Base-by-base conservation (phyloP, 2,797 vertebrate genomes). In the Coreius guichenoti region DNA sequence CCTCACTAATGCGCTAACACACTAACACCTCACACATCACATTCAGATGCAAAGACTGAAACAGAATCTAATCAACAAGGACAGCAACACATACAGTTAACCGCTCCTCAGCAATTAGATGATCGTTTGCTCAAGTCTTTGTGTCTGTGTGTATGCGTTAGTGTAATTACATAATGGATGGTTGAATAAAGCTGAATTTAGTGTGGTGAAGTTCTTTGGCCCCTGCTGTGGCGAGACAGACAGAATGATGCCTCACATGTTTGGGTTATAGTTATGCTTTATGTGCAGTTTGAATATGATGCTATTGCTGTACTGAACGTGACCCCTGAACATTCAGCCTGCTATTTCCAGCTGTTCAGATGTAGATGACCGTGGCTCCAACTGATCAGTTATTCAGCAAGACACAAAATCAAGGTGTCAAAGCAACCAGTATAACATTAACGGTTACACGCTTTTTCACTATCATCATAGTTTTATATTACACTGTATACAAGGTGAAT, bases 91-190 rank as follows among this genome's bases (percentile, higher is more conserved):
- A 67, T 51, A 87, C 68, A 81, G 87, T 89, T 89, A 89, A 91
- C 88, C 83, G 82, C 88, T 86, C 80, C 68, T 84, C 83, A 63
- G 83, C 89, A 91, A 91, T 91, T 91, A 90, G 87, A 87, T 87
- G 82, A 87, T 89, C 85, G 84, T 90, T 89, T 86, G 77, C 84
- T 77, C 74, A 31, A 87, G 78, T 82, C 56, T 87, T 63, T 89
- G 82, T 83, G 75, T 84, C 56, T 72, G 72, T 58, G 81, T 85
- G 63, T 86, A 65, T 80, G 56, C 63, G 65, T 33, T 23, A 29
- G 73, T 47, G 67, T 80, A 84, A 75, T 85, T 84, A 61, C 81
- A 74, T 80, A 80, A 85, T 74, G 77, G 56, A 85, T 39, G 56
- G 77, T 36, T 49, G 76, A 72, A 80, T 81, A 81, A 68, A 70